Conservation (phyloP, 2,797 vertebrate genomes). For the Xyrichtys novacula region DNA sequence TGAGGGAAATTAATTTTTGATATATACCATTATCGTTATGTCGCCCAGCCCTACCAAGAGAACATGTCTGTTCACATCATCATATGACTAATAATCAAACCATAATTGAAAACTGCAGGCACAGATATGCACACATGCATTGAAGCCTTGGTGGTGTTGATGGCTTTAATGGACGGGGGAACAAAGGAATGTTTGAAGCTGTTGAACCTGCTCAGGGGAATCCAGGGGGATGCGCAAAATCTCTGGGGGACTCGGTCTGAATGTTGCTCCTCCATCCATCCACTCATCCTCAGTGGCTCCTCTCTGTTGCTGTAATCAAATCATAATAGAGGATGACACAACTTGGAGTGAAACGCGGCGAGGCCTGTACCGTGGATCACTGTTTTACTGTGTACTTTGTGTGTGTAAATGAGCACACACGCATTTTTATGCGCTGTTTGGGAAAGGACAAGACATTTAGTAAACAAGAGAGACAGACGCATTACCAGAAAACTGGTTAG, state of each 20-base stretch:
- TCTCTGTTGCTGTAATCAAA: conserved; percentile 63
- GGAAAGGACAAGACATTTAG: conserved; percentile 9
- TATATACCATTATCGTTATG: no score
- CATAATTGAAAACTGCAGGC: no score
- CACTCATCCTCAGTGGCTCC: conserved; percentile 43
- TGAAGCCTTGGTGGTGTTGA: no score
- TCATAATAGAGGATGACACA: conserved; percentile 70
- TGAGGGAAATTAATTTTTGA: no score
- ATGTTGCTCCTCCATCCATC: conserved; percentile 20
- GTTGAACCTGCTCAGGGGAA: neutral
- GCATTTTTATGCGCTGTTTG: neutral
- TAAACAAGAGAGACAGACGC: conserved; percentile 10
- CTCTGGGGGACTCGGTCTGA: neutral
- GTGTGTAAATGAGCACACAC: neutral
- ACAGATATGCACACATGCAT: no score
- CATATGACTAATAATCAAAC: no score
- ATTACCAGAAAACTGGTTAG: conserved; percentile 18
- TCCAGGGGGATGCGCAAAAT: conserved; percentile 51
- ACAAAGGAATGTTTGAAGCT: neutral
- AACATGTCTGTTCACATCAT: no score
- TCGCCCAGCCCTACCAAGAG: no score
- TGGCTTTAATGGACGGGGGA: no score
- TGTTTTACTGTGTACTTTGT: neutral
- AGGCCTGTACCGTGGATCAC: conserved; percentile 6
- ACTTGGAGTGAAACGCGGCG: conserved; percentile 29